phyloP scores from a whole-genome alignment of 2,888 invertebrate species.

The Drosophila meridiana region DNA sequence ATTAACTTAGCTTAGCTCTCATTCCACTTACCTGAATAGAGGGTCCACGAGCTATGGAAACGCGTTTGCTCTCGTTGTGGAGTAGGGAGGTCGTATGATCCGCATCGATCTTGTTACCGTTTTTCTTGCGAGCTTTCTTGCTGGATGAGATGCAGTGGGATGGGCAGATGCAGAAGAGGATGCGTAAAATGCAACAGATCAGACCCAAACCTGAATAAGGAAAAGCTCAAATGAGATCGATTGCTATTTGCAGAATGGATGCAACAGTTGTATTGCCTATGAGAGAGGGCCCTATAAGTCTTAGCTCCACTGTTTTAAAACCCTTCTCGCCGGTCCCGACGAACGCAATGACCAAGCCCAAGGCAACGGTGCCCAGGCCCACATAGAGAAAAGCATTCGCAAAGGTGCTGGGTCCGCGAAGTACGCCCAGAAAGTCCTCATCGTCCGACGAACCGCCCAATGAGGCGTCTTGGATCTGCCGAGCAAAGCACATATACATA shows the following conservation, averaged over 20 bases:
- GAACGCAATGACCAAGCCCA: slow-evolving; percentile 94
- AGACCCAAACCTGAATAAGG: slow-evolving; percentile 88
- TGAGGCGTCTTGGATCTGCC: slow-evolving; percentile 93
- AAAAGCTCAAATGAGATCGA: neutral
- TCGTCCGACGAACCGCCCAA: slow-evolving; percentile 92
- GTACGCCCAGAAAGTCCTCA: slow-evolving; percentile 89
- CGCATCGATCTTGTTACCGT: slow-evolving; percentile 85
- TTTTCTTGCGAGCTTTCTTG: slow-evolving; percentile 88
- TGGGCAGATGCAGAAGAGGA: slow-evolving; percentile 93
- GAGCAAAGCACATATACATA: slow-evolving; percentile 11
- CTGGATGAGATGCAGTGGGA: slow-evolving; percentile 90
- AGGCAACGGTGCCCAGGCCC: slow-evolving; percentile 92
- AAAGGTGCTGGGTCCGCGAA: slow-evolving; percentile 91
- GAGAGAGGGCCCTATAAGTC: slow-evolving; percentile 93
- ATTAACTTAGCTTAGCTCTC: too few species aligned
- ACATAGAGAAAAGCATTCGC: slow-evolving; percentile 94
- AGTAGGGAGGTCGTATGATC: slow-evolving; percentile 85
- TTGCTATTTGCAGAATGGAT: neutral
- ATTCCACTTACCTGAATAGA: slow-evolving; percentile 73
- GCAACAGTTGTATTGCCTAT: slow-evolving; percentile 85
- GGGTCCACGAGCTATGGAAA: slow-evolving; percentile 84
- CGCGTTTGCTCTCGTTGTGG: slow-evolving; percentile 84
- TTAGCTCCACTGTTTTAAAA: slow-evolving; percentile 93
- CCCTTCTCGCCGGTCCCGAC: slow-evolving; percentile 96
- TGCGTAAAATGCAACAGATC: slow-evolving; percentile 92